Percentiles rank a stretch among this genome's conserved stretches.
These are phyloP conservation scores for Cryptocephalus moraei DNA, from an alignment of 2,888 invertebrate genomes.

Conservation along the genomic window DNA sequence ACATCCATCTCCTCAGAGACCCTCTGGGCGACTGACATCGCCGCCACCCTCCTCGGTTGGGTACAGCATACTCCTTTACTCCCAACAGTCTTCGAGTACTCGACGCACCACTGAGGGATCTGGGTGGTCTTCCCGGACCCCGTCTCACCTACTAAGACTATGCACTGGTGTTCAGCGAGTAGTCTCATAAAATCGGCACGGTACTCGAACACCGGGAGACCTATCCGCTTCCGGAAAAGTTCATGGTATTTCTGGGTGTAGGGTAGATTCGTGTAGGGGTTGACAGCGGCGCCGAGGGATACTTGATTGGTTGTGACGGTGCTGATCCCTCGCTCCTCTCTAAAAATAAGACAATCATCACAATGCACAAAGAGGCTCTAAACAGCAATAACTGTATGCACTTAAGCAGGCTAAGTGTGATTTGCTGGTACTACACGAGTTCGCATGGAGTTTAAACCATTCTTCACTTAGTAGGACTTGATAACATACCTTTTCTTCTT, in stretches of 20 bases:
- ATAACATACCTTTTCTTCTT: slow-evolving; percentile 61
- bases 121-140: slow-evolving; percentile 99
- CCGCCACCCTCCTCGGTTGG: slow-evolving; percentile 93
- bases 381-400: too few relatives aligned
- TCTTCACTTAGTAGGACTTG: not conserved
- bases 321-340: slow-evolving; percentile 47
- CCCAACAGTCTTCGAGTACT: slow-evolving; percentile 56
- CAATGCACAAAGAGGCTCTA: not conserved
- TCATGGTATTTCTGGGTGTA: slow-evolving; percentile 86
- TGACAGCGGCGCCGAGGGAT: slow-evolving; percentile 49
- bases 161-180: slow-evolving; percentile 85
- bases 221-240: slow-evolving; percentile 76
- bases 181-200: slow-evolving; percentile 91
- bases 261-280: slow-evolving; percentile 72
- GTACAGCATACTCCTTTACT: slow-evolving; percentile 88
- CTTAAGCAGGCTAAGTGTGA: too few relatives aligned
- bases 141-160: slow-evolving; percentile 96
- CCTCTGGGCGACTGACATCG: slow-evolving; percentile 98
- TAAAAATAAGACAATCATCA: slow-evolving; percentile 20
- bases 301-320: slow-evolving; percentile 25
- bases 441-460: not conserved
- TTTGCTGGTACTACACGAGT: too few relatives aligned
- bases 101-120: slow-evolving; percentile 94
- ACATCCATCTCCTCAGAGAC: slow-evolving; percentile 99
- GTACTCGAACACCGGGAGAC: slow-evolving; percentile 97